Evolutionary conservation across 1,140 invertebrate species (phyloP), one percentile per base, ranked within the genome.

Genomic region (Drosophila ironensis): DNA sequence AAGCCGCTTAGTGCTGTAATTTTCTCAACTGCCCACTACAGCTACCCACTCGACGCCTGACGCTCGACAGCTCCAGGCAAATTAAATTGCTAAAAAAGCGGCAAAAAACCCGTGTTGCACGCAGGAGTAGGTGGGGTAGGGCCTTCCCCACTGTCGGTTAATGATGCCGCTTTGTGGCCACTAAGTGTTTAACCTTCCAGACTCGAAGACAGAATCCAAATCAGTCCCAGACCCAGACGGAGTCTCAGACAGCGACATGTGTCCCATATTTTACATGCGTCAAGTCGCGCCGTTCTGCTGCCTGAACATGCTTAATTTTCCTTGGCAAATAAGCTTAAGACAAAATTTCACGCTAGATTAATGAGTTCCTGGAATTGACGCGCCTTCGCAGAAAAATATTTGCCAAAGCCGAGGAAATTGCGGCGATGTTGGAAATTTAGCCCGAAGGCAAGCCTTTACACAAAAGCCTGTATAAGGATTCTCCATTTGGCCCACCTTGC

Each of bases 101-200:
- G 22, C 14, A 28, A 52, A 69, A 51, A 33, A 33, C 11, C n/a
- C n/a, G n/a, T n/a, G n/a, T n/a, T 33, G 16, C 33, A 30, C 22
- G 25, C 14, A 48, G 35, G 41, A 40, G 12, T 38, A 11, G 16
- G 19, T 0, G 33, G 38, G 38, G 8, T 0, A 17, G 12, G 6
- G 42, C 37, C 20, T 16, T 16, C 24, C 28, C 37, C 56, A 35
- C 66, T 56, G 56, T 64, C 50, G 25, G 69, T 84, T 84, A 82
- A 82, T 82, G 78, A 82, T 60, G 78, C 33, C 61, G 78, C 73
- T 82, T 82, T 82, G 78, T 84, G 78, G 74, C 69, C 78, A 82
- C 73, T 78, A 78, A 84, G 73, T 56, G 78, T 56, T 82, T 72
- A 81, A 81, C 77, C 77, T 81, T 76, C 52, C 52, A 54, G 41